A percentile compares a stretch with the other conserved stretches of the same genome.
Evolutionary conservation across 2,888 invertebrate genomes (phyloP).

Genomic region (Teleiodes luculella): DNA sequence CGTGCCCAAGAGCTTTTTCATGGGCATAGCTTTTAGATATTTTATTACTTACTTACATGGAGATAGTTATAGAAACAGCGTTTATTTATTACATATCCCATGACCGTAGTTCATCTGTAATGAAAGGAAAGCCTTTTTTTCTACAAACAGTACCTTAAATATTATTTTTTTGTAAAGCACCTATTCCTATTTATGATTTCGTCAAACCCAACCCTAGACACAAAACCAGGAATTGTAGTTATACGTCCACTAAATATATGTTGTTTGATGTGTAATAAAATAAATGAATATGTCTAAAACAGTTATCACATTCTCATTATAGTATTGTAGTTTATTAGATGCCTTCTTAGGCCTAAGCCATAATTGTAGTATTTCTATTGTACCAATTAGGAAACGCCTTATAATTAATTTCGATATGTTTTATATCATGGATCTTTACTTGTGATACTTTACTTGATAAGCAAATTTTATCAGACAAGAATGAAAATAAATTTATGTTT

Average conservation of each 20-base stretch:
- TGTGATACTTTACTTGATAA: slow-evolving; percentile 27
- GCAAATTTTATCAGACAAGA: slow-evolving; percentile 18
- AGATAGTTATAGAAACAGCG: no score
- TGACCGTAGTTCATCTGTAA: no score
- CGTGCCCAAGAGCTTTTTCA: no score
- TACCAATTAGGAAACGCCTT: slow-evolving; percentile 15
- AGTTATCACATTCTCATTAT: neutral
- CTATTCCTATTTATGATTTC: neutral
- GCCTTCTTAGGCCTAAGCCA: slow-evolving; percentile 19
- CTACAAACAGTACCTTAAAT: no score
- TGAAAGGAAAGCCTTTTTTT: no score
- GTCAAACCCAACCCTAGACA: neutral
- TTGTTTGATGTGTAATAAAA: slow-evolving; percentile 11
- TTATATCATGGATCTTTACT: slow-evolving; percentile 20
- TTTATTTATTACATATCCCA: no score
- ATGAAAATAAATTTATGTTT: slow-evolving; percentile 16
- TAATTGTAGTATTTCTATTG: slow-evolving; percentile 22
- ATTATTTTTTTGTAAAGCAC: no score
- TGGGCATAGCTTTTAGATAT: no score
- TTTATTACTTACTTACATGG: no score
- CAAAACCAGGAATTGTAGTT: slow-evolving; percentile 42
- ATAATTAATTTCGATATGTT: slow-evolving; percentile 13
- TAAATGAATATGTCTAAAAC: neutral
- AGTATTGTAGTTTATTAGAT: slow-evolving; percentile 8
- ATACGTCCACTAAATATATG: slow-evolving; percentile 41